Base-by-base conservation (phyloP, 2,888 invertebrate species). In the Drosophila demipolita region DNA sequence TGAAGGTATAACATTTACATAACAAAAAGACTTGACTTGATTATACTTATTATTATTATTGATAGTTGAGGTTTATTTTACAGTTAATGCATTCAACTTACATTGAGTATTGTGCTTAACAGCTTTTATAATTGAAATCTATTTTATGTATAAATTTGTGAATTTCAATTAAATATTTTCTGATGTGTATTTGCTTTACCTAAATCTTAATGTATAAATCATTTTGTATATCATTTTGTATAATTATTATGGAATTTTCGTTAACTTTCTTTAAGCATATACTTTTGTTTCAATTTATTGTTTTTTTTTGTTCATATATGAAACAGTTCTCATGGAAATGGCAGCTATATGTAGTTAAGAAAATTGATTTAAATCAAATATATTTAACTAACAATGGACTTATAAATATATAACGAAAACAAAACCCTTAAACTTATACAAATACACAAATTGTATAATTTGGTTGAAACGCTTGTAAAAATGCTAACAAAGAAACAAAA, bases 301-400 rank as follows among this genome's bases (percentile, higher is more conserved):
- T 71, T 75, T 79, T 64, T 79, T 64, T 63, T 67, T 29, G 29
- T 29, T 64, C 70, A 79, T 78, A 81, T 78, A 80, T 75, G 87
- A 89, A 92, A 92, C 91, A 92, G 91, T 93, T 93, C 93, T 93
- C 93, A 93, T 93, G 93, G 93, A 93, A 91, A 92, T 87, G 93
- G 93, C 93, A 93, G 93, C 93, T 93, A 93, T 91, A 80, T 93
- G 92, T 93, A 93, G 92, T 92, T 93, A 93, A 92, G 92, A 91
- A 92, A 90, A 87, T 83, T 77, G 75, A 87, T 87, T 83, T 83
- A 79, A 82, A 71, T 82, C 80, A 84, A 76, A 70, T 82, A 86
- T 82, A 82, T 84, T 80, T 80, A 84, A 84, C 80, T 83, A 84
- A 89, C 73, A 82, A 89, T 85, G 87, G 87, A 89, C 89, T 89